Evolutionary conservation across 2,888 invertebrate species (phyloP).

Genomic region (Drosophila multiciliata): DNA sequence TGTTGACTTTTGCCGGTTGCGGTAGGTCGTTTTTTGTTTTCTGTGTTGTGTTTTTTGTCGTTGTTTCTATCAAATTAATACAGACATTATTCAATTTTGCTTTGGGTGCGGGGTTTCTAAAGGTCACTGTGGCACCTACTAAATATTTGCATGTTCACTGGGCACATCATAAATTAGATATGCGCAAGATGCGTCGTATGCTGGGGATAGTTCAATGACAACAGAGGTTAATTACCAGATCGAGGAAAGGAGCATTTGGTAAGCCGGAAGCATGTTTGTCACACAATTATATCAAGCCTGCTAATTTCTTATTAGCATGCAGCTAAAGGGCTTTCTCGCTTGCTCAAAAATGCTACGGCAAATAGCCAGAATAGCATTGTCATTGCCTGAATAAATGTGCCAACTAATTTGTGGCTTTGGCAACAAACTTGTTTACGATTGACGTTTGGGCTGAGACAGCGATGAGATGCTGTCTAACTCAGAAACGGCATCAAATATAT

Average conservation of each 20-base stretch:
- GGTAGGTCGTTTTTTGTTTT: constrained; percentile 12
- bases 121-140: constrained; percentile 51
- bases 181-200: constrained; percentile 49
- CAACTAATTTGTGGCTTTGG: constrained; percentile 37
- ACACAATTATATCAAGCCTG: constrained; percentile 9
- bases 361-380: constrained; percentile 8
- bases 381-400: neutral
- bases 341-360: constrained; percentile 28
- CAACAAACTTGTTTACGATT: constrained; percentile 47
- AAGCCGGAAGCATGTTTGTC: constrained; percentile 46
- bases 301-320: constrained; percentile 39
- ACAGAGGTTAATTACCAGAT: constrained; percentile 38
- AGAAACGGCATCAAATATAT: constrained; percentile 3
- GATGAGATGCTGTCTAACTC: constrained; percentile 21
- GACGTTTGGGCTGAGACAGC: constrained; percentile 7
- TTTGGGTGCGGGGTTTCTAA: constrained; percentile 36
- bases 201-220: constrained; percentile 43
- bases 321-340: constrained; percentile 35
- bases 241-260: constrained; percentile 11
- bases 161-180: constrained; percentile 66
- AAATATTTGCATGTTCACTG: constrained; percentile 63
- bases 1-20: constrained; percentile 50
- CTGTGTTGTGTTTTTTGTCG: constrained; percentile 1
- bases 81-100: constrained; percentile 65
- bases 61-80: constrained; percentile 42